Evolutionary conservation across 2,797 vertebrate species (phyloP), one percentile per base, ranked within the genome.

Genomic region (Acropternis orthonyx): DNA sequence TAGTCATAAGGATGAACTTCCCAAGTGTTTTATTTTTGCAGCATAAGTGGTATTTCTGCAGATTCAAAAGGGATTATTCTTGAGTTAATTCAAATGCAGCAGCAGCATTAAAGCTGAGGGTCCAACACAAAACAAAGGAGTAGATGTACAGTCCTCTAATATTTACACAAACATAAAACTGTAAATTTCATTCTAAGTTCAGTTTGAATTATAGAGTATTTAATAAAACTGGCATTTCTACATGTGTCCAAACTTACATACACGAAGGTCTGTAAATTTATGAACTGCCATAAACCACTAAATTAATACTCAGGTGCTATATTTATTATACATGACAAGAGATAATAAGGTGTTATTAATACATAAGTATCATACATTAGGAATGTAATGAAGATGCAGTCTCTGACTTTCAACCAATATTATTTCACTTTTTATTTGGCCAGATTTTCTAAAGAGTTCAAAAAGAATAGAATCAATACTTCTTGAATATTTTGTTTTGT

Each of bases 291-390:
- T 78, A 91, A 91, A 83, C 12, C 23, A 48, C 24, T 36, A 46
- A 58, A 63, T 93, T 88, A 88, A 78, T 78, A 95, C 81, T 92
- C 85, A 93, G 55, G 46, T 0, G 0, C 20, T 75, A 3, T 73
- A 89, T 96, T 96, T 92, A 86, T 96, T 93, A 93, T 81, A 92
- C 34, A 74, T 86, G 85, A 93, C 69, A 94, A 88, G 84, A 83
- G 66, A 88, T 93, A 94, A 92, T 85, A 88, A 84, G 66, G 36
- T 86, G 51, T 84, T 89, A 91, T 95, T 94, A 96, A 96, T 89
- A 85, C 12, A 49, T 86, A 91, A 81, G 58, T 73, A 84, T 69
- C 59, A 84, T 95, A 63, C 75, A 59, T 93, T 86, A 84, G 19
- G 43, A 89, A 66, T 41, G 62, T 73, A 94, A 91, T 49, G 66